Conservation (phyloP, 2,113 vertebrate species). For the Chlamydotis undulata region DNA sequence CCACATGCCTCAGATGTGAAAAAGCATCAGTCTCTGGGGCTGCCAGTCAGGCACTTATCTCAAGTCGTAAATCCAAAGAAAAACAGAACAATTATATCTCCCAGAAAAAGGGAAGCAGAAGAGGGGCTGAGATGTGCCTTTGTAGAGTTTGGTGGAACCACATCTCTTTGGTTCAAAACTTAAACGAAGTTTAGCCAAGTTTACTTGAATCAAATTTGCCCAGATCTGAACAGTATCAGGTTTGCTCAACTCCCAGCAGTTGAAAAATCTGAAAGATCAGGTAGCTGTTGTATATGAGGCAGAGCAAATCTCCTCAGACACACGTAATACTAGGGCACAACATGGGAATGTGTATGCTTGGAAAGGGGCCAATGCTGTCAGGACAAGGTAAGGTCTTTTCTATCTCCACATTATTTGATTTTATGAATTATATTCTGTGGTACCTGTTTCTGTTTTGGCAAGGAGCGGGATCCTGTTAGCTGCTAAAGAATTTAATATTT, state of each 20-base stretch:
- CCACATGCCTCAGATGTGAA: neutral
- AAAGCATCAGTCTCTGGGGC: neutral
- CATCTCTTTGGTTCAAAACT: neutral
- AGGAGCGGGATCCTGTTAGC: neutral
- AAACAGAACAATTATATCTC: neutral
- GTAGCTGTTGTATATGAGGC: neutral
- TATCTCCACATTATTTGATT: neutral
- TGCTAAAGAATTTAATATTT: neutral
- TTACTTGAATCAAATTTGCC: neutral
- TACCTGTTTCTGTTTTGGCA: neutral
- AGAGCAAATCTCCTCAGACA: neutral
- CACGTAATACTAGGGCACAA: neutral
- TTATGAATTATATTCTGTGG: neutral
- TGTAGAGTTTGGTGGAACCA: neutral
- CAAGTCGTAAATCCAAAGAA: neutral
- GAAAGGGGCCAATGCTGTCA: neutral
- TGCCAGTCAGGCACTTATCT: neutral
- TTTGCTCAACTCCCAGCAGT: neutral
- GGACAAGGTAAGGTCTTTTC: neutral
- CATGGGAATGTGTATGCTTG: neutral
- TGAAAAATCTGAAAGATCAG: neutral
- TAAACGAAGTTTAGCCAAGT: neutral
- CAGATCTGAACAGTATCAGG: neutral
- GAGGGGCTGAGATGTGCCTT: neutral
- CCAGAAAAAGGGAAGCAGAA: neutral